Conservation (phyloP, 1,140 invertebrate genomes). For the Asobara japonica region DNA sequence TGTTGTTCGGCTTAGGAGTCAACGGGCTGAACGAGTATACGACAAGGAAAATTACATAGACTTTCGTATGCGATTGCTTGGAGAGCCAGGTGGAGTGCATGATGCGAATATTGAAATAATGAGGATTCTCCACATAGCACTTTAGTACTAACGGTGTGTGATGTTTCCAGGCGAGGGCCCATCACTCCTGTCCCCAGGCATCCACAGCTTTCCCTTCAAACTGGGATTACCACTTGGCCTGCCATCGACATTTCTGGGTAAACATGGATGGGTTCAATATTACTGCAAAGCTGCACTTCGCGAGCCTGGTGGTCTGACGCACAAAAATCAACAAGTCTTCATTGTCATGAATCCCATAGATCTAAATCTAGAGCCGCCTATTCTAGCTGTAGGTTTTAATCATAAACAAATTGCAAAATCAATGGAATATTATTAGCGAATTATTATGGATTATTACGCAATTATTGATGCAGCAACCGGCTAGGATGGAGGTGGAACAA, state of each 20-base stretch:
- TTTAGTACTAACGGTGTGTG: background rate
- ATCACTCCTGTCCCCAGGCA: constrained; percentile 88
- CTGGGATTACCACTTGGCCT: constrained; percentile 88
- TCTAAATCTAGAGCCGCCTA: constrained; percentile 88
- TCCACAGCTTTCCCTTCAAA: constrained; percentile 96
- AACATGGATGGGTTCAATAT: constrained; percentile 96
- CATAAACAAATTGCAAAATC: background rate
- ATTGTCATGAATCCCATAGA: constrained; percentile 97
- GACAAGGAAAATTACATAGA: constrained; percentile 96
- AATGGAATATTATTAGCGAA: background rate
- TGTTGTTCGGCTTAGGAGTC: constrained; percentile 82
- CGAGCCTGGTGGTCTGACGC: constrained; percentile 88
- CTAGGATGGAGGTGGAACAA: constrained; percentile 90
- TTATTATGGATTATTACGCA: constrained; percentile 28
- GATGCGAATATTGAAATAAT: constrained; percentile 6
- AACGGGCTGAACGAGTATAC: constrained; percentile 82
- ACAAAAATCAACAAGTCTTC: constrained; percentile 97
- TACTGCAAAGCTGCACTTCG: constrained; percentile 91
- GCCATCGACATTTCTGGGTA: constrained; percentile 92
- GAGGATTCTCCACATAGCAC: background rate
- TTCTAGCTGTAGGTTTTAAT: constrained; percentile 81
- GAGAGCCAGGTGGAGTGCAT: constrained; percentile 80
- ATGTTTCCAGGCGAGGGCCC: constrained; percentile 75
- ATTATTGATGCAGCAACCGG: constrained; percentile 80
- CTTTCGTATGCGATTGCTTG: constrained; percentile 91